Conservation (phyloP, 2,797 vertebrate genomes). For the Catharus ustulatus region DNA sequence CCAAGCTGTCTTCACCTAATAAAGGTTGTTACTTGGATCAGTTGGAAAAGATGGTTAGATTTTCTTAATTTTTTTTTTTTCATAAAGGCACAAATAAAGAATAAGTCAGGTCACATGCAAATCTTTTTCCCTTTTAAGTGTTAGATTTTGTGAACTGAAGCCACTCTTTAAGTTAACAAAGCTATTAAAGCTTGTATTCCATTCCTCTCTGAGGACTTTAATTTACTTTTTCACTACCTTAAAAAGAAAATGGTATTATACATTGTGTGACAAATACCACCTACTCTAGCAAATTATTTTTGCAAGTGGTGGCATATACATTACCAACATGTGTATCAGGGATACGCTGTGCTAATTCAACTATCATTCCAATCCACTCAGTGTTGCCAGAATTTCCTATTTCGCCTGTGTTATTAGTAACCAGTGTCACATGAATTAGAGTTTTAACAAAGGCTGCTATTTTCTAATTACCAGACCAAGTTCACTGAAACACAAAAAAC, state of each 20-base stretch:
- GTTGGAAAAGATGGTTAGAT: background rate
- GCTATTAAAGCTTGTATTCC: background rate
- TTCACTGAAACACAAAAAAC: background rate
- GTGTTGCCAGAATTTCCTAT: background rate
- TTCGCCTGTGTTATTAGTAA: background rate
- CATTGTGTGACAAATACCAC: background rate
- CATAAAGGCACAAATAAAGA: background rate
- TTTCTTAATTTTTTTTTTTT: background rate
- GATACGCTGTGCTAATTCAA: background rate
- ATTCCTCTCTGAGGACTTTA: background rate
- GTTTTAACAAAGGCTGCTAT: background rate
- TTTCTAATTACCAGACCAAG: background rate
- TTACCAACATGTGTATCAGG: accelerated
- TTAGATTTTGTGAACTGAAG: background rate
- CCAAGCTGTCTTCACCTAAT: background rate
- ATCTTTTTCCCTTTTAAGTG: background rate
- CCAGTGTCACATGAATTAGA: background rate
- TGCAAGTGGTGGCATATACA: background rate
- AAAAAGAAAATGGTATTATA: background rate
- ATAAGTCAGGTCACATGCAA: background rate
- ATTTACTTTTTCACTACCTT: background rate
- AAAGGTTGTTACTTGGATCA: background rate
- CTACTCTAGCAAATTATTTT: background rate
- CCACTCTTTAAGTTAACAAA: background rate
- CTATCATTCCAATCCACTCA: background rate